Conservation (phyloP, 2,888 invertebrate species). For the Ligdia adustata region DNA sequence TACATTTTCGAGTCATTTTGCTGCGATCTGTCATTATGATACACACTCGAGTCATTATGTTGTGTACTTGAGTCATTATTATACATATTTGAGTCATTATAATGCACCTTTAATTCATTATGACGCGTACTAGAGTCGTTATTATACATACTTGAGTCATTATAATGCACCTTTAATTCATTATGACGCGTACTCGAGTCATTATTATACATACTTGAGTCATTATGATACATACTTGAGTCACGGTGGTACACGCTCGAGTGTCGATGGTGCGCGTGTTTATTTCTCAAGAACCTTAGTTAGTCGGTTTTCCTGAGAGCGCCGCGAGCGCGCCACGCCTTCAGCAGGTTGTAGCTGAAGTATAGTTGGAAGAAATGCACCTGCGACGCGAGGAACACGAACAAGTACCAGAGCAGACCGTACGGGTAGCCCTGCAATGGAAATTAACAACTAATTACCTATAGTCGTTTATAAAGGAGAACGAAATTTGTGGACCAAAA, state of each 20-base stretch:
- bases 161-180: neutral
- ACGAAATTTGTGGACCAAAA: too few species aligned
- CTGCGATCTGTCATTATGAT: too few species aligned
- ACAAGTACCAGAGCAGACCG: conserved; percentile 96
- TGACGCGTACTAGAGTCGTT: too few species aligned
- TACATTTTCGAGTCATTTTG: too few species aligned
- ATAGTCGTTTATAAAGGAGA: too few species aligned
- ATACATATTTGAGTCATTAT: too few species aligned
- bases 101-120: too few species aligned
- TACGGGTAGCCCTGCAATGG: conserved; percentile 92
- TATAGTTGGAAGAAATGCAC: conserved; percentile 94
- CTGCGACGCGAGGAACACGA: conserved; percentile 93
- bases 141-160: neutral
- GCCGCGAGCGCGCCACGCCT: conserved; percentile 92
- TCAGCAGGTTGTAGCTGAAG: conserved; percentile 92
- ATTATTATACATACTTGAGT: neutral
- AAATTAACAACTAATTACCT: too few species aligned
- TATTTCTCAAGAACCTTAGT: conserved; percentile 17
- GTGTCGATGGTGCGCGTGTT: too few species aligned
- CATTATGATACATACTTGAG: neutral
- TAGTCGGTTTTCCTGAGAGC: conserved; percentile 88
- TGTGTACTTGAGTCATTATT: neutral
- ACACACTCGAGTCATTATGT: too few species aligned
- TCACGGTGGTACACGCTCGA: too few species aligned
- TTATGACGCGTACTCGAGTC: too few species aligned